Evolutionary conservation across 2,888 invertebrate genomes (phyloP), one percentile per base, ranked within the genome.

Genomic region (Drepana falcataria): DNA sequence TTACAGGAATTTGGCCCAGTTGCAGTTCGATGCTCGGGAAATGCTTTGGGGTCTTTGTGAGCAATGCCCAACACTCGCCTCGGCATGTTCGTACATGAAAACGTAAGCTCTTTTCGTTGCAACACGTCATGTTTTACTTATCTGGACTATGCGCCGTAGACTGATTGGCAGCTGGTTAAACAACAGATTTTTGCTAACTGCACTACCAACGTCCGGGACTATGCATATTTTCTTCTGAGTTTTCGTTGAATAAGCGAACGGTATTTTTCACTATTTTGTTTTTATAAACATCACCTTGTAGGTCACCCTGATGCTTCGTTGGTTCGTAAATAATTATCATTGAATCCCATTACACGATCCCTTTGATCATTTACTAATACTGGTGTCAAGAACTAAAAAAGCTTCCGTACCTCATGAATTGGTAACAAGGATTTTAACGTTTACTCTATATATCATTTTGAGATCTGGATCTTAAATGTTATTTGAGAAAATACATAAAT

Each of bases 1-100:
- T 55, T 66, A 60, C 68, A 66, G 76, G 81, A 79, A 83, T 81
- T 68, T 76, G 85, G 66, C 80, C 87, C 70, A 79, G 66, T 80
- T 86, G 73, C 62, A 67, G 79, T 76, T 60, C 78, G 74, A 71
- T 67, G 71, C 60, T 71, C 75, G 75, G 68, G 61, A 59, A 65
- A 65, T 56, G 55, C 64, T 59, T 61, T 59, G 61, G 55, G 51
- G 51, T 51, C 40, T 51, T 51, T 34, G 40, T 52, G 52, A 54
- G 52, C 52, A 57, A 52, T 48, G 35, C 49, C 52, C 47, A 49
- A 52, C 49, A 44, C 48, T 37, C 9, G 40, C 40, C 40, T 40
- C 9, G 49, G 33, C 40, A 48, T 49, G 49, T 37, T n/a, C 37
- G 49, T 21, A 51, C 40, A 51, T 40, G 7, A 21, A 40, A 40